These are phyloP conservation scores for Camelus dromedarius DNA, from an alignment of 2,113 vertebrate species.

Conservation along the genomic window DNA sequence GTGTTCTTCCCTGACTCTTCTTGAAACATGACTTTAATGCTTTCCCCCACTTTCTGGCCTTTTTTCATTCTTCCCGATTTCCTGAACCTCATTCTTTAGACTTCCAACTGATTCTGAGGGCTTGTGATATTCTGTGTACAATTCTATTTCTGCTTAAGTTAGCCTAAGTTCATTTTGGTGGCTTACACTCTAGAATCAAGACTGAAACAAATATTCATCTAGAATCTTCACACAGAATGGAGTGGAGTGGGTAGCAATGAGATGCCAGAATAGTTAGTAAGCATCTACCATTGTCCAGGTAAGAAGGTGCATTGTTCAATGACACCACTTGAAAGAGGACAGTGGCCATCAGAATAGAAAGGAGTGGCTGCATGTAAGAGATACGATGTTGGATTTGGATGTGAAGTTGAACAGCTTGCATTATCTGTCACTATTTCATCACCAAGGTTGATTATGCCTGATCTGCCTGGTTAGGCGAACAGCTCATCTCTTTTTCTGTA, in stretches of 20 bases:
- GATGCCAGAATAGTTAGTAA: not conserved
- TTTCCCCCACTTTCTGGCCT: not conserved
- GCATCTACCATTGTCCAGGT: not conserved
- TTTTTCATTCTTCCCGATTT: not conserved
- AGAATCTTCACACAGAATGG: not conserved
- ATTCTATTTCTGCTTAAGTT: not conserved
- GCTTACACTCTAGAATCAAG: not conserved
- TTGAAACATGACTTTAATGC: not conserved
- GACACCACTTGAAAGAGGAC: not conserved
- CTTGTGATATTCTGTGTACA: not conserved
- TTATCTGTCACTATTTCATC: not conserved
- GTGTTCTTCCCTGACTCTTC: not conserved
- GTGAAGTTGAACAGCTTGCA: not conserved
- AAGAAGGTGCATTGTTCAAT: not conserved
- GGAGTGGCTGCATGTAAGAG: not conserved
- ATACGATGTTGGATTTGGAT: not conserved
- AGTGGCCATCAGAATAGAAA: not conserved
- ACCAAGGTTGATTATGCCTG: not conserved
- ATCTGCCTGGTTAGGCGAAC: not conserved
- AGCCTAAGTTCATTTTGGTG: not conserved
- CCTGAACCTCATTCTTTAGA: not conserved
- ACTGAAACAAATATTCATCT: not conserved
- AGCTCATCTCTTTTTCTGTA: not conserved
- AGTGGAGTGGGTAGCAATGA: not conserved
- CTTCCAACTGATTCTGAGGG: not conserved